phyloP scores from a whole-genome alignment of 1,140 invertebrate species.

The Ips typographus region DNA sequence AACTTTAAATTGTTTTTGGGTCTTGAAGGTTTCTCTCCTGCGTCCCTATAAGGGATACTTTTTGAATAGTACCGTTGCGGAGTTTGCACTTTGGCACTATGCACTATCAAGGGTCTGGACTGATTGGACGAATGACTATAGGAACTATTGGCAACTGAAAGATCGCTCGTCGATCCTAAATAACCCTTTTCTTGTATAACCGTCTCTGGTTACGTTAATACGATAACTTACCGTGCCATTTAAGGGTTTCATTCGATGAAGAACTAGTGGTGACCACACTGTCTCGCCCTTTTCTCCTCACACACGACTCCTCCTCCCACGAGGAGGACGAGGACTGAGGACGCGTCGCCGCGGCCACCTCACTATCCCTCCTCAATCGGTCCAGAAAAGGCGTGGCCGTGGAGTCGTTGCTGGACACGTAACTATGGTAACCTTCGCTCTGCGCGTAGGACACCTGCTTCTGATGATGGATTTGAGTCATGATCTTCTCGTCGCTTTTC shows the following conservation, averaged over 20 bases:
- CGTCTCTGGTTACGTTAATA: not conserved
- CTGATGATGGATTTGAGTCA: slow-evolving; percentile 68
- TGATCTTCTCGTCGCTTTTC: slow-evolving; percentile 47
- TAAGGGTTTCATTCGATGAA: slow-evolving; percentile 77
- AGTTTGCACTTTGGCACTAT: slow-evolving; percentile 76
- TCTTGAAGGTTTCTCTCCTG: slow-evolving; percentile 50
- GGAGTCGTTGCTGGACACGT: slow-evolving; percentile 77
- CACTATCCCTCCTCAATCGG: slow-evolving; percentile 62
- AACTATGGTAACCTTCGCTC: slow-evolving; percentile 80
- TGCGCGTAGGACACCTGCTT: slow-evolving; percentile 78
- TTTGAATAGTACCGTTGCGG: slow-evolving; percentile 80
- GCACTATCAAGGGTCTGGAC: slow-evolving; percentile 69
- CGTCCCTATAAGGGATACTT: slow-evolving; percentile 70
- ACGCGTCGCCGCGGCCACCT: slow-evolving; percentile 60
- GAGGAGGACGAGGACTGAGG: slow-evolving; percentile 51
- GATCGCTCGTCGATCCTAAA: slow-evolving; percentile 66
- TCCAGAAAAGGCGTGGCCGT: slow-evolving; percentile 79
- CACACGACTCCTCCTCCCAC: slow-evolving; percentile 55
- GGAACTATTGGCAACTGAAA: slow-evolving; percentile 64
- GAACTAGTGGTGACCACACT: slow-evolving; percentile 69
- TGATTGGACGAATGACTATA: slow-evolving; percentile 45
- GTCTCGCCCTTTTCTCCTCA: slow-evolving; percentile 58
- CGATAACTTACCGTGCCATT: slow-evolving; percentile 66
- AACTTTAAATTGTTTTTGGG: slow-evolving; percentile 55
- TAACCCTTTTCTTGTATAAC: not conserved